Evolutionary conservation across 2,888 invertebrate genomes (phyloP), one percentile per base, ranked within the genome.

Genomic region (Aphodius sticticus): DNA sequence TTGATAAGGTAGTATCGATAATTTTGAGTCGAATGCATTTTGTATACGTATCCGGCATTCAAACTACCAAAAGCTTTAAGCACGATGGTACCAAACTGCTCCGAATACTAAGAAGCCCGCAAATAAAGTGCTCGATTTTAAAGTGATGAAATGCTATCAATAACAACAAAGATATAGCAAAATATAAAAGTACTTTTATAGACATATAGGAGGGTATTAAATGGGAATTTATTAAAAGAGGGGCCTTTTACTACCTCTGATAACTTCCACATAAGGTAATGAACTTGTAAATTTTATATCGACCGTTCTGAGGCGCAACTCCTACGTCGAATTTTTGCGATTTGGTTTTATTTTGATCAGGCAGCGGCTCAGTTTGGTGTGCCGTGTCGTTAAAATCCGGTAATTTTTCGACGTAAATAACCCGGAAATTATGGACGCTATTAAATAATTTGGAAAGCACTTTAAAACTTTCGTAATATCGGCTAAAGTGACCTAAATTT

Each of bases 261-360:
- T 79, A 78, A 77, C 78, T 77, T 81, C 78, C 77, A 69, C 77
- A 69, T 70, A 81, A 72, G 77, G 77, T 79, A 79, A 79, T 81
- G 79, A 81, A 81, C 78, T 75, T 78, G 78, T 81, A 81, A 81
- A 81, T 81, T 81, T 81, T 81, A 81, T 81, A 38, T 74, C 36
- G 78, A 72, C 71, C 71, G 26, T 26, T 26, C 26, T 26, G 53
- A 53, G 53, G 9, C 53, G 53, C 26, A 26, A 76, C 76, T 76
- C 76, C 76, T 76, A 76, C 76, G 76, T 76, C 12, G 53, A 26
- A 26, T 26, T 26, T 26, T 26, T 53, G 53, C 9, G 9, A 12
- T 53, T 53, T 53, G 53, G 53, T 53, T 53, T 53, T 53, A 53
- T 53, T 53, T 53, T 12, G 53, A 53, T 53, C 53, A 5, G 26